phyloP scores from a whole-genome alignment of 2,797 vertebrate genomes.

The Sebastes iracundus region DNA sequence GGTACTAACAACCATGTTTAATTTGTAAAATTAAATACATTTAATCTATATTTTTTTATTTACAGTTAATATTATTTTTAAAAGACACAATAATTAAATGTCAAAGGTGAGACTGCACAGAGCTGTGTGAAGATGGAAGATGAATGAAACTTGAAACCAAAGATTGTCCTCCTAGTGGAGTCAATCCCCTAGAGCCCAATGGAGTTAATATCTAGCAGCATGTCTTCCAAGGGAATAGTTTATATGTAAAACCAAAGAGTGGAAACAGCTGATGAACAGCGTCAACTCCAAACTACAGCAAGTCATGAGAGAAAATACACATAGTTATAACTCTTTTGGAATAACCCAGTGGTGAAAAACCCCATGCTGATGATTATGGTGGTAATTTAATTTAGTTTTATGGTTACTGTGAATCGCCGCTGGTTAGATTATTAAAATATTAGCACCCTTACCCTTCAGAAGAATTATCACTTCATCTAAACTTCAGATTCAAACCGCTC shows the following conservation, averaged over 20 bases:
- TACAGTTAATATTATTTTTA: not conserved
- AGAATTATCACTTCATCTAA: constrained; percentile 15
- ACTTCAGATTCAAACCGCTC: constrained; percentile 5
- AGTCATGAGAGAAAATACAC: not conserved
- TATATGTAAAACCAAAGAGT: not conserved
- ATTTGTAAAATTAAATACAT: not conserved
- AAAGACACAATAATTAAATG: not conserved
- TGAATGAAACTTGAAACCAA: too few relatives aligned
- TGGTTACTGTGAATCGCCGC: not conserved
- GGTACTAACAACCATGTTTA: not conserved
- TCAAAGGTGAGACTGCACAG: not conserved
- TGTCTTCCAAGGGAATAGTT: not conserved
- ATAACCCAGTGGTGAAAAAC: not conserved
- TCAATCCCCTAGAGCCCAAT: not conserved
- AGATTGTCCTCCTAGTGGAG: not conserved
- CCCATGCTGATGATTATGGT: not conserved
- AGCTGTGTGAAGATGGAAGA: not conserved
- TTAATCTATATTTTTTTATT: not conserved
- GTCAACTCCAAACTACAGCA: not conserved
- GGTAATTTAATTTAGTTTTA: constrained; percentile 18
- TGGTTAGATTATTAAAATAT: constrained; percentile 27
- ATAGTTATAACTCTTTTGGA: not conserved
- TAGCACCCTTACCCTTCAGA: constrained; percentile 20
- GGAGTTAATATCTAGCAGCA: not conserved
- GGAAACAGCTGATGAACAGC: not conserved